Percentiles rank a stretch among this genome's conserved stretches.
These are phyloP conservation scores for Molanna angustata DNA, from an alignment of 2,888 invertebrate species.

Conservation along the genomic window DNA sequence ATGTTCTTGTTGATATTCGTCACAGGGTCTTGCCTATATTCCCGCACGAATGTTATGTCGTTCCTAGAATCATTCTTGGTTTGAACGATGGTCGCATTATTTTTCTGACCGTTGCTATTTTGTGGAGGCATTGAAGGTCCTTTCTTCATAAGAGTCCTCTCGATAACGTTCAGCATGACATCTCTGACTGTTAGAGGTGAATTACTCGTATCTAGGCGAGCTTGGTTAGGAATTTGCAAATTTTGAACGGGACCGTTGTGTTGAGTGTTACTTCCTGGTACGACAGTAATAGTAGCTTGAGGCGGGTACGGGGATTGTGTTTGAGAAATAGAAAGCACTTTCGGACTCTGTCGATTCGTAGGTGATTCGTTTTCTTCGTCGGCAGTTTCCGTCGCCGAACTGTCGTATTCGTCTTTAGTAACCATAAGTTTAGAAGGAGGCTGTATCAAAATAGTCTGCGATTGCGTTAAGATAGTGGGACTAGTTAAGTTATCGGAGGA, in stretches of 20 bases:
- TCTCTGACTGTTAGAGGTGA: slow-evolving; percentile 75
- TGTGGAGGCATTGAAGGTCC: slow-evolving; percentile 49
- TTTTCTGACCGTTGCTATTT: slow-evolving; percentile 28
- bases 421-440: slow-evolving; percentile 35
- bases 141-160: slow-evolving; percentile 72
- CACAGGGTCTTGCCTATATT: slow-evolving; percentile 42
- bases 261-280: slow-evolving; percentile 34
- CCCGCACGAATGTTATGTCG: slow-evolving; percentile 43
- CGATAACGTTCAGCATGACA: slow-evolving; percentile 79
- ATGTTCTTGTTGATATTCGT: slow-evolving; percentile 28
- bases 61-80: slow-evolving; percentile 39
- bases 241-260: slow-evolving; percentile 36
- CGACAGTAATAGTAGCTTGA: slow-evolving; percentile 47
- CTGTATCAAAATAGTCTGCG: slow-evolving; percentile 39
- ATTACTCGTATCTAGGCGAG: slow-evolving; percentile 40
- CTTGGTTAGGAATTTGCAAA: slow-evolving; percentile 35
- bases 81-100: slow-evolving; percentile 37
- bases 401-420: slow-evolving; percentile 63
- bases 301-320: slow-evolving; percentile 30
- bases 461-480: slow-evolving; percentile 33
- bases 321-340: slow-evolving; percentile 38
- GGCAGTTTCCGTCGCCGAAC: slow-evolving; percentile 81
- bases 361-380: slow-evolving; percentile 76
- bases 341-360: slow-evolving; percentile 54
- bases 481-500: slow-evolving; percentile 14